Percentiles rank a stretch among this genome's conserved stretches.
Evolutionary conservation across 1,140 invertebrate genomes (phyloP).

Genomic region (Nilaparvata lugens): DNA sequence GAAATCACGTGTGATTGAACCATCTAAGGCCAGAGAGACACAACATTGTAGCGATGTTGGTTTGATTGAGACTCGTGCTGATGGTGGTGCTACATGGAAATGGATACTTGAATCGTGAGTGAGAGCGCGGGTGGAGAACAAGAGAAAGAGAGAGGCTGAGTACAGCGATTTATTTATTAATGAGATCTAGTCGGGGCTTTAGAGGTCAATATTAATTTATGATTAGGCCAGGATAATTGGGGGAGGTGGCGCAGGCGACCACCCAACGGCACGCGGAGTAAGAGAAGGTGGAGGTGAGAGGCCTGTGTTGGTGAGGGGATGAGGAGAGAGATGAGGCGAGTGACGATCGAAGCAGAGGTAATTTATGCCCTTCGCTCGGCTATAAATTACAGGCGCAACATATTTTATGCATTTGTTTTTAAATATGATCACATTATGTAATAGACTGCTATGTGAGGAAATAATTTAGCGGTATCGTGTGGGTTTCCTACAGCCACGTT

Average conservation of each 20-base stretch:
- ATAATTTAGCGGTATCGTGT: slow-evolving; percentile 20
- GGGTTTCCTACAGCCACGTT: slow-evolving; percentile 20
- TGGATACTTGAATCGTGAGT: no score
- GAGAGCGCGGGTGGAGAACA: neutral
- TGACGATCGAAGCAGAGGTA: neutral
- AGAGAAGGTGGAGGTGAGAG: slow-evolving; percentile 17
- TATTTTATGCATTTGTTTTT: slow-evolving; percentile 18
- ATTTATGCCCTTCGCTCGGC: slow-evolving; percentile 11
- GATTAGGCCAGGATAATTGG: slow-evolving; percentile 17
- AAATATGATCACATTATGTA: slow-evolving; percentile 19
- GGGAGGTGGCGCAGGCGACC: neutral
- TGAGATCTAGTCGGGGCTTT: neutral
- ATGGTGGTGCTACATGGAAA: no score
- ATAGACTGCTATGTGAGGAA: slow-evolving; percentile 12
- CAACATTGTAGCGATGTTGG: no score
- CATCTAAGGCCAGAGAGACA: no score
- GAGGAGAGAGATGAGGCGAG: neutral
- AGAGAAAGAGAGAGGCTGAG: neutral
- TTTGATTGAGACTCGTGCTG: no score
- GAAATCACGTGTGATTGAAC: no score
- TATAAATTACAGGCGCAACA: slow-evolving; percentile 15
- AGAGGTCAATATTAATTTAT: slow-evolving; percentile 16
- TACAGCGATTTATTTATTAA: neutral
- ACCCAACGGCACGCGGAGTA: slow-evolving; percentile 9
- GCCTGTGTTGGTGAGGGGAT: neutral